phyloP scores from a whole-genome alignment of 2,113 vertebrate species.

The Glaucomys volans region DNA sequence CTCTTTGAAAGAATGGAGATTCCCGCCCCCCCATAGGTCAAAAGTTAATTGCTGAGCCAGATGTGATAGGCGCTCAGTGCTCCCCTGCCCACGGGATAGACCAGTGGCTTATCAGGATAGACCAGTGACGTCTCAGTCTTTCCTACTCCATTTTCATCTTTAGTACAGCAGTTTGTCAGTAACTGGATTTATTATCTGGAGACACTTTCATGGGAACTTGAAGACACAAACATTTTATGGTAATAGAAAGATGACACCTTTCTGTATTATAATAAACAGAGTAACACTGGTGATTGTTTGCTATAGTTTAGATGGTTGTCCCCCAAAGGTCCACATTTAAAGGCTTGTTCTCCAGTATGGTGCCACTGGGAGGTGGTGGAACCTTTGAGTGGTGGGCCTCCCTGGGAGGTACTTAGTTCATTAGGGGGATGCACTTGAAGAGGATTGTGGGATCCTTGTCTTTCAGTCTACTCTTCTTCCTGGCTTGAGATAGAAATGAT shows the following conservation, averaged over 20 bases:
- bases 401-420: neutral
- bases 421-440: neutral
- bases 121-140: neutral
- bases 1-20: neutral
- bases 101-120: neutral
- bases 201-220: conserved; percentile 18
- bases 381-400: neutral
- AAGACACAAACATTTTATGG: neutral
- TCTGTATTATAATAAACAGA: neutral
- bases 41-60: conserved; percentile 12
- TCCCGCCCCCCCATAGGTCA: neutral
- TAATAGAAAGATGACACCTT: neutral
- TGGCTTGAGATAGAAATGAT: neutral
- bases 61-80: neutral
- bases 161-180: neutral
- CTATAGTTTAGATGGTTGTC: neutral
- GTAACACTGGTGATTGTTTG: neutral
- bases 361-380: neutral
- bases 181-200: neutral
- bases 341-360: neutral
- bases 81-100: neutral
- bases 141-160: conserved; percentile 23
- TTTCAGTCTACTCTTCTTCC: neutral
- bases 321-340: neutral
- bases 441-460: neutral